Base-by-base conservation (phyloP, 2,113 vertebrate genomes). In the Myiozetetes cayanensis region DNA sequence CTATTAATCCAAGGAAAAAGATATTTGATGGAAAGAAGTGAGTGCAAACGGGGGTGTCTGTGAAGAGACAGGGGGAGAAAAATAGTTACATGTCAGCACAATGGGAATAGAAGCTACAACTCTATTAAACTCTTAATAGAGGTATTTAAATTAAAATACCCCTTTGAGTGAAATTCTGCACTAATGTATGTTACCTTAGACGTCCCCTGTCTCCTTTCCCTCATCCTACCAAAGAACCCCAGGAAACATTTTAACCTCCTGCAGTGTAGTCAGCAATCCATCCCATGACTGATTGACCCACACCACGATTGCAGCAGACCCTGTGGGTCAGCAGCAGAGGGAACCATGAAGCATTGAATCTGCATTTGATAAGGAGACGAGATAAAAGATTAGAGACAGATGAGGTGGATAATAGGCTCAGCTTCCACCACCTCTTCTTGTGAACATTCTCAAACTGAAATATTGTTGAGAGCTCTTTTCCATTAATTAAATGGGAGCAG, bases 131-230 rank as follows among this genome's bases (percentile, higher is more conserved):
- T 66, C 59, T 53, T 96, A 96, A 90, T 22, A 95, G 61, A 93
- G 73, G 67, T 77, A 90, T 95, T 97, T 89, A 89, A 96, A 91
- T 91, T 92, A 91, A 97, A 96, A 95, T 74, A 77, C 73, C 6
- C 44, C 78, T 94, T 37, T 93, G 55, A 90, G 85, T 96, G 84
- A 96, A 96, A 96, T 97, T 87, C 52, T 70, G 30, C n/a, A 50
- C 23, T 94, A 81, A 92, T 90, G 19, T 61, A 41, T 56, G 71
- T 66, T 92, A 90, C 78, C 89, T 96, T 63, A 94, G 30, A 85
- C 56, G 43, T 65, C 46, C 23, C 68, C 37, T 71, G 82, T 24
- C n/a, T 93, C 71, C 73, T 74, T 74, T 62, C 12, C 73, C 35
- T 85, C 85, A 66, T 84, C 71, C 20, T 47, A 85, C 44, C 44